Base-by-base conservation (phyloP, 1,140 invertebrate genomes). In the Micrasema minimum region DNA sequence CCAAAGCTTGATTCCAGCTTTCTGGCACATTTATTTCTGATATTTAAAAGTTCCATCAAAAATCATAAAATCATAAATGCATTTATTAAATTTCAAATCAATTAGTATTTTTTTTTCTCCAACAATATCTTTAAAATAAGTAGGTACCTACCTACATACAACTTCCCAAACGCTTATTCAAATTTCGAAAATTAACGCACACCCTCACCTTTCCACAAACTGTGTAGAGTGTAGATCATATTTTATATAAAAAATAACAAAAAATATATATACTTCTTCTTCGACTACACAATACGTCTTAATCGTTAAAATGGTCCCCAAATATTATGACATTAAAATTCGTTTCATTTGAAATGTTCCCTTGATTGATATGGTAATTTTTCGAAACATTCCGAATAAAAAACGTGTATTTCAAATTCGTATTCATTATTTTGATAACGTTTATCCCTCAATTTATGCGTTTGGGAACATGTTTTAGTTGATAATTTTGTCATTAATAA, bases 271-370 rank as follows among this genome's bases (percentile, higher is more conserved):
- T n/a, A 55, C 14, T n/a, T 26, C 10, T 35, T 55, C 31, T 55
- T 9, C 16, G 37, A 41, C 38, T 14, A 16, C 1, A 16, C 16
- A 20, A 20, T 59, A 41, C 37, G 12, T n/a, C 7, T 66, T 16
- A 38, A 18, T 16, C 18, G 31, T 20, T n/a, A 51, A 51, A 41
- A 66, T 18, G n/a, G 0, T 31, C 35, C 46, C 64, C 20, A 37
- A 66, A 66, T 66, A 66, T 66, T 66, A n/a, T 66, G 64, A 66
- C 64, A 51, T 18, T 66, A 66, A 66, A 37, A 66, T 2, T 9
- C 11, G 6, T 37, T 57, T 37, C 10, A 26, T 12, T 41, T 43
- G 10, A 23, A 43, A 59, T 64, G 2, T 64, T 46, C 23, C 26
- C 26, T 48, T 64, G 41, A 64, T 64, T 64, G 41, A 64, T 35